A percentile compares a stretch with the other conserved stretches of the same genome.
Evolutionary conservation across 2,888 invertebrate genomes (phyloP).

Genomic region (Furcula furcula): DNA sequence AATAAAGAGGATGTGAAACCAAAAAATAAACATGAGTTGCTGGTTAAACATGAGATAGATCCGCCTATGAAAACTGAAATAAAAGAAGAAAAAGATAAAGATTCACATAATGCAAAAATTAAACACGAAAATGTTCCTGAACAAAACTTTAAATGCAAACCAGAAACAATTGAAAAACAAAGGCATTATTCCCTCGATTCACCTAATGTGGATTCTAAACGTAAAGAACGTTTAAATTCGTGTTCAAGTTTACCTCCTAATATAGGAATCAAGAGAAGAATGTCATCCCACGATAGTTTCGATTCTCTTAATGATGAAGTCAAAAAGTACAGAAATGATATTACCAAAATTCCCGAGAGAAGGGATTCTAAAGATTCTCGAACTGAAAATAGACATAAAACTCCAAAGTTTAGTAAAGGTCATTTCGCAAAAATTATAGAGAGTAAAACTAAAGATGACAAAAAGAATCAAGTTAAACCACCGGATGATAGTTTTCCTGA

Average conservation of each 20-base stretch:
- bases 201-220: slow-evolving; percentile 68
- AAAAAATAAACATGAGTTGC: slow-evolving; percentile 66
- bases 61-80: slow-evolving; percentile 57
- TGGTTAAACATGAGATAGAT: slow-evolving; percentile 72
- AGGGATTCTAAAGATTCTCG: slow-evolving; percentile 87
- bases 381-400: slow-evolving; percentile 64
- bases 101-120: slow-evolving; percentile 37
- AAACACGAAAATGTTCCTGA: slow-evolving; percentile 40
- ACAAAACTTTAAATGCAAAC: slow-evolving; percentile 47
- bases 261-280: slow-evolving; percentile 86
- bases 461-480: slow-evolving; percentile 78
- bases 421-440: slow-evolving; percentile 81
- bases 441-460: slow-evolving; percentile 83
- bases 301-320: slow-evolving; percentile 81
- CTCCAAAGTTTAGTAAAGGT: slow-evolving; percentile 82
- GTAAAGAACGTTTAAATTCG: slow-evolving; percentile 83
- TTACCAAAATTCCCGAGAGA: slow-evolving; percentile 80
- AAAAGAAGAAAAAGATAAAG: slow-evolving; percentile 68
- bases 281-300: slow-evolving; percentile 88
- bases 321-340: slow-evolving; percentile 83
- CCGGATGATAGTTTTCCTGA: slow-evolving; percentile 66
- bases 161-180: slow-evolving; percentile 63
- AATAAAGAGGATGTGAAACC: slow-evolving; percentile 60
- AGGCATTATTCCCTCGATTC: slow-evolving; percentile 76
- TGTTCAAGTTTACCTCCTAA: slow-evolving; percentile 83